Conservation (phyloP, 2,113 vertebrate species). For the Sinosuthora webbiana region DNA sequence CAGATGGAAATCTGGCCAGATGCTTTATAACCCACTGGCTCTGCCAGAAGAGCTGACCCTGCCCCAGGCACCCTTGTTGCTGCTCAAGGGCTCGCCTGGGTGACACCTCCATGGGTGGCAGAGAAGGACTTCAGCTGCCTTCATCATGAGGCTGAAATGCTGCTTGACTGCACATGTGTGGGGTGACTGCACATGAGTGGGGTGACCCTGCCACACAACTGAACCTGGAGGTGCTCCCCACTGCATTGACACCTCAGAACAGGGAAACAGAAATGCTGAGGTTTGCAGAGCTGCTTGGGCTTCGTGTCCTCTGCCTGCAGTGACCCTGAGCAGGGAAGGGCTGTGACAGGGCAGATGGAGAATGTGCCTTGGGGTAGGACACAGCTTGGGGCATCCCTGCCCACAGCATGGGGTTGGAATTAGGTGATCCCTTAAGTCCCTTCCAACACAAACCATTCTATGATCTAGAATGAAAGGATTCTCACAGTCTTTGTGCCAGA, state of each 20-base stretch:
- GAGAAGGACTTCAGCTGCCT: background rate
- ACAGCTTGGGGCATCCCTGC: background rate
- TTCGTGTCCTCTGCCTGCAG: rapidly evolving
- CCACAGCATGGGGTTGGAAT: background rate
- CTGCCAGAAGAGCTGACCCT: background rate
- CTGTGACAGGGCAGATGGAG: background rate
- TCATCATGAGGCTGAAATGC: background rate
- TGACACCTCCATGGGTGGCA: background rate
- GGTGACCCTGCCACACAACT: background rate
- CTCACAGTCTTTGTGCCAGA: background rate
- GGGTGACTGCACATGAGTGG: background rate
- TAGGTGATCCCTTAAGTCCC: background rate
- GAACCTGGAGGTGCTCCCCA: background rate
- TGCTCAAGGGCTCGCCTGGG: background rate
- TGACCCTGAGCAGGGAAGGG: background rate
- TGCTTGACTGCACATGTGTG: background rate
- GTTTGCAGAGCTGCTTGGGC: background rate
- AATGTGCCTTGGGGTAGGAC: background rate
- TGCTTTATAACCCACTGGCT: background rate
- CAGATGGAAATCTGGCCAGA: background rate
- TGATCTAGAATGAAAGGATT: background rate
- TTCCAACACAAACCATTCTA: background rate
- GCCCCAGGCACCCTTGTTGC: rapidly evolving
- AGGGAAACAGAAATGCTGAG: background rate
- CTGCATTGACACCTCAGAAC: background rate